phyloP scores from a whole-genome alignment of 2,113 vertebrate species.

The Pheucticus melanocephalus region DNA sequence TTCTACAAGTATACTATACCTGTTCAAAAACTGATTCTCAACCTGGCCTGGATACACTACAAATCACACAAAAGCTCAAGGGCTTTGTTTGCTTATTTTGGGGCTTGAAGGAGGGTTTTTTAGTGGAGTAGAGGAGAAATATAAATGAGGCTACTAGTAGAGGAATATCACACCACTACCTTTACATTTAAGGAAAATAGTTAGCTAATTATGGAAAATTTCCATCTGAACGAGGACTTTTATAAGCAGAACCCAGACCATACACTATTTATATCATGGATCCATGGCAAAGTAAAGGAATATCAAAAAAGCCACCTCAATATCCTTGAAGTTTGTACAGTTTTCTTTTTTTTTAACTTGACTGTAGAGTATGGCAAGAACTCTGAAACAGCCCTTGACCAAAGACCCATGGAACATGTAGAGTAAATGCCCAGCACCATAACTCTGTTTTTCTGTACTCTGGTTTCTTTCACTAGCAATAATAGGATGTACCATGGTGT shows the following conservation, averaged over 20 bases:
- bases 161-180: not conserved
- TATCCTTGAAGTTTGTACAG: not conserved
- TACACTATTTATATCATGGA: not conserved
- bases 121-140: not conserved
- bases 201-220: not conserved
- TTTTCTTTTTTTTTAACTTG: not conserved
- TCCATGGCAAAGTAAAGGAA: not conserved
- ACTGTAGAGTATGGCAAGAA: not conserved
- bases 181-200: not conserved
- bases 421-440: not conserved
- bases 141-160: not conserved
- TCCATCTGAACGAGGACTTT: not conserved
- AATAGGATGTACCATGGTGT: not conserved
- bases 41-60: not conserved
- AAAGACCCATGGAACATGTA: not conserved
- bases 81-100: not conserved
- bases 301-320: not conserved
- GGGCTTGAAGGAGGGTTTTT: fast-evolving
- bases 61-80: not conserved
- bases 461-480: not conserved
- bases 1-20: not conserved
- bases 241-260: not conserved
- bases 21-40: not conserved
- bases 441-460: not conserved
- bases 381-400: not conserved